phyloP scores from a whole-genome alignment of 92 coral and sea anemone genomes.

The Zoanthus gigantus region DNA sequence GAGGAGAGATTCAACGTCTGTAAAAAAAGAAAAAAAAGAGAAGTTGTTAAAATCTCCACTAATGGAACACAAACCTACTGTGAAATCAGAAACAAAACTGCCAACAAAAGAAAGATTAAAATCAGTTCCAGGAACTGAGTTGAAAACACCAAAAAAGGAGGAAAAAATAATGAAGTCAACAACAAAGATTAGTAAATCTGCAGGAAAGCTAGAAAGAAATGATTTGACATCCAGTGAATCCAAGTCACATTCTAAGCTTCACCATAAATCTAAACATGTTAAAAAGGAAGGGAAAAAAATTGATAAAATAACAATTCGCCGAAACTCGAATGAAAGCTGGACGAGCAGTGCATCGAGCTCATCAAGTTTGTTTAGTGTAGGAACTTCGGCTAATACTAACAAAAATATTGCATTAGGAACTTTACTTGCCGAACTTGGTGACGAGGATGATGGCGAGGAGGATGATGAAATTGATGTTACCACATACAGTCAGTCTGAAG shows the following conservation, averaged over 20 bases:
- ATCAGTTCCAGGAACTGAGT: conserved; percentile 7
- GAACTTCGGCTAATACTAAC: conserved; percentile 33
- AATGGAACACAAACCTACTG: conserved; percentile 15
- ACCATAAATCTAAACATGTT: conserved; percentile 34
- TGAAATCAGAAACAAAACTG: conserved; percentile 1
- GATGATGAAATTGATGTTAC: conserved; percentile 70
- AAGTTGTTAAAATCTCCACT: conserved; percentile 12
- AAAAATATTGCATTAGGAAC: conserved; percentile 87
- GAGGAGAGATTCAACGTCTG: conserved; percentile 42
- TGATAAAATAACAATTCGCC: conserved; percentile 88
- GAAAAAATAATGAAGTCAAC: conserved; percentile 24
- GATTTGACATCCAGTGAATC: background rate
- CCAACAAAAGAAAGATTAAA: background rate
- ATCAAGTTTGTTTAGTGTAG: conserved; percentile 70
- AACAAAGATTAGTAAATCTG: conserved; percentile 13
- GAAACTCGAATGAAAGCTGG: conserved; percentile 97
- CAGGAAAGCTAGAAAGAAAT: conserved; percentile 5
- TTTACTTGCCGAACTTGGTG: conserved; percentile 85
- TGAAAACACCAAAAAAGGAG: conserved; percentile 48
- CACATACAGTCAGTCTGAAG: conserved; percentile 79
- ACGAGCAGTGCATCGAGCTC: conserved; percentile 78
- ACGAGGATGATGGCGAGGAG: conserved; percentile 73
- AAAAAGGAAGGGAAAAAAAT: conserved; percentile 76
- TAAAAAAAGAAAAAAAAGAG: conserved; percentile 33
- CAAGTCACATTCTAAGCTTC: conserved; percentile 2